Evolutionary conservation across 2,113 vertebrate genomes (phyloP), one percentile per base, ranked within the genome.

Genomic region (Pionites leucogaster): DNA sequence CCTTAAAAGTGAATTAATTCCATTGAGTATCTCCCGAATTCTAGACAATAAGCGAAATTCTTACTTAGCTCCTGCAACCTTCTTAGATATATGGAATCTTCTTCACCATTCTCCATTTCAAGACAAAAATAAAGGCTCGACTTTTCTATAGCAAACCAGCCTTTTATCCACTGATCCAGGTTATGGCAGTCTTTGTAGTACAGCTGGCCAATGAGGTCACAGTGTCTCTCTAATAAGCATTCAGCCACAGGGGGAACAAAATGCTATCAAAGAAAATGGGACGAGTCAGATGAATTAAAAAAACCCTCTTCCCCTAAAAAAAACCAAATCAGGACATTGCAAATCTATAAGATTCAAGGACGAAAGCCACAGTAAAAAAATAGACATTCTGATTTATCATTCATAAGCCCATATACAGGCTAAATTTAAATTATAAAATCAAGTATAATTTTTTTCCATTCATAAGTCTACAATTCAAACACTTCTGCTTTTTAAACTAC

Each of bases 41-140:
- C 42, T 42, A 75, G 13, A 47, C 28, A 4, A 53, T 59, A 63
- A 82, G 24, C 13, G 52, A 62, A 95, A 82, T 47, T 53, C 99
- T 99, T 98, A 99, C 99, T 99, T 91, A 99, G 98, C 92, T 99
- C 99, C 93, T 99, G 99, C 8, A 99, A 94, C 85, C 98, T 98
- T 95, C 98, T 99, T 88, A 99, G 98, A 49, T 99, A 98, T 89
- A 99, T 98, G 28, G 97, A 98, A 41, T 98, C 98, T 95, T 98
- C 98, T 60, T 98, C 96, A 67, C 79, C 96, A 50, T 97, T 96
- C 81, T 98, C 97, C 17, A 98, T 97, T 74, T 98, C 98, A 17
- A 98, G 97, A 95, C 97, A 98, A 97, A 99, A 99, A 96, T 97
- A 97, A 91, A 99, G 97, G 50, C 97, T 98, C 0, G 98, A 99